Percentiles rank a stretch among this genome's conserved stretches.
Conservation (phyloP, 64 coral and sea anemone species). For the Pocillopora verrucosa region DNA sequence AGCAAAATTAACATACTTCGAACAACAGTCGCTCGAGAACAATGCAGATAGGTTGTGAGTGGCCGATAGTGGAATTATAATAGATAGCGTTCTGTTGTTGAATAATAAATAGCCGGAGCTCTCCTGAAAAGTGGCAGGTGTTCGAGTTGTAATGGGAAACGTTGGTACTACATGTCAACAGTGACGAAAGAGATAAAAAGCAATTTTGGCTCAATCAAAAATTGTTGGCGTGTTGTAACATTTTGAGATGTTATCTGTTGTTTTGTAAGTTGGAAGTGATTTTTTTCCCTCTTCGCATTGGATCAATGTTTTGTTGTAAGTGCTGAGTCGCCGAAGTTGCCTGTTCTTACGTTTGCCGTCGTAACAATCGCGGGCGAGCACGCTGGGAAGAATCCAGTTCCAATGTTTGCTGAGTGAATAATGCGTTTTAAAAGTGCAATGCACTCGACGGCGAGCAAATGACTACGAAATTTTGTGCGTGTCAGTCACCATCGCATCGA, state of each 20-base stretch:
- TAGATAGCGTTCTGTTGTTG: conserved; percentile 44
- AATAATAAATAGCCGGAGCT: conserved; percentile 24
- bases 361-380: not conserved
- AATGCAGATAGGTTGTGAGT: conserved; percentile 6
- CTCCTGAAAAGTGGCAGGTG: conserved; percentile 11
- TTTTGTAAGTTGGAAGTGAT: conserved; percentile 1
- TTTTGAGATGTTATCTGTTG: not conserved
- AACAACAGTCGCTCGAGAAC: conserved; percentile 6
- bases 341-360: not conserved
- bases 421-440: conserved; percentile 51
- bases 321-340: not conserved
- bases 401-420: conserved; percentile 14
- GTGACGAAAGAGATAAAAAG: conserved; percentile 23
- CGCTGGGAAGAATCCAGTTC: conserved; percentile 25
- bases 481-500: conserved; percentile 35
- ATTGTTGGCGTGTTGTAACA: not conserved
- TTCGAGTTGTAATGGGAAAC: not conserved
- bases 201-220: conserved; percentile 41
- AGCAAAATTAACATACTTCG: conserved; percentile 27
- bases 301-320: not conserved
- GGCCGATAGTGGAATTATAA: conserved; percentile 12
- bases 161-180: not conserved
- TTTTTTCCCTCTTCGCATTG: not conserved
- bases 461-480: conserved; percentile 26
- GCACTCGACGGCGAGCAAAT: conserved; percentile 36